phyloP scores from a whole-genome alignment of 2,113 vertebrate genomes.

The Riparia riparia region DNA sequence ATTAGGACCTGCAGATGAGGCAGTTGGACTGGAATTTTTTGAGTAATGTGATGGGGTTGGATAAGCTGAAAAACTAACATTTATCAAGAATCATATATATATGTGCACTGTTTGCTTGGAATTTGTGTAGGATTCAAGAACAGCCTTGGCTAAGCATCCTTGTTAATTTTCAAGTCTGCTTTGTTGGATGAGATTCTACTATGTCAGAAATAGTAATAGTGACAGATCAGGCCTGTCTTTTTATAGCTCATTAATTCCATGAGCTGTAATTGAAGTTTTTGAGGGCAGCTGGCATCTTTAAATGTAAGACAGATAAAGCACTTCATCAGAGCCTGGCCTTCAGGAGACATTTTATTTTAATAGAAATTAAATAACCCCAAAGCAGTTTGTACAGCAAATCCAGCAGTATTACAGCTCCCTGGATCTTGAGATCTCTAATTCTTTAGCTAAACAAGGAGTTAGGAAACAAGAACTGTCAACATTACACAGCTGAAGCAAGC shows the following conservation, averaged over 20 bases:
- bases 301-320: not conserved
- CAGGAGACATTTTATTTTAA: not conserved
- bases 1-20: not conserved
- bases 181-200: not conserved
- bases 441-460: not conserved
- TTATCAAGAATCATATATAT: not conserved
- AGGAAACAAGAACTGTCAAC: not conserved
- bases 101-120: not conserved
- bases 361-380: not conserved
- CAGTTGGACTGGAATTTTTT: not conserved
- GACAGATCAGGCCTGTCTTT: not conserved
- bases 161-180: not conserved
- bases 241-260: not conserved
- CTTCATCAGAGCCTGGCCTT: not conserved
- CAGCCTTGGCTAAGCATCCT: not conserved
- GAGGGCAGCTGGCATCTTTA: not conserved
- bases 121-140: not conserved
- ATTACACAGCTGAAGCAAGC: not conserved
- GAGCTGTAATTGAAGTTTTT: not conserved
- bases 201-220: not conserved
- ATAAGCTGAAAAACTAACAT: not conserved
- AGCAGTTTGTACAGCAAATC: not conserved
- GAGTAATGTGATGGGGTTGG: not conserved
- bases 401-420: not conserved
- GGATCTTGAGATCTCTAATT: not conserved